Evolutionary conservation across 2,797 vertebrate species (phyloP).

Genomic region (Pogoniulus pusillus): DNA sequence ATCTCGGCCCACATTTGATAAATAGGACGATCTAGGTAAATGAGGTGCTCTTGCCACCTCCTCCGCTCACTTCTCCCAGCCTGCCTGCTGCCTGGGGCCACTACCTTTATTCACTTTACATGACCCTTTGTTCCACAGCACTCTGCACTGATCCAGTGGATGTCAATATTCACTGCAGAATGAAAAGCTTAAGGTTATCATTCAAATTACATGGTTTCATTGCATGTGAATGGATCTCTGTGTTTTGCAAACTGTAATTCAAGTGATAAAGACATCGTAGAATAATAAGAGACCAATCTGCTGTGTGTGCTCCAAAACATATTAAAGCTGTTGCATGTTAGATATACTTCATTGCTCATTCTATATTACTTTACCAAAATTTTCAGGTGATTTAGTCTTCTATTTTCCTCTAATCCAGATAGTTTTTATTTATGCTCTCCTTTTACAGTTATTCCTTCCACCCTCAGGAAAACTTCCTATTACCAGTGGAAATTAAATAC

Average conservation of each 20-base stretch:
- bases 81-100: too few relatives aligned
- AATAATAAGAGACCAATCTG: not conserved
- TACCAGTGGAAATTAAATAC: slow-evolving; percentile 1
- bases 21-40: too few relatives aligned
- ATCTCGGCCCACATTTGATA: too few relatives aligned
- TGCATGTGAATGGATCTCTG: not conserved
- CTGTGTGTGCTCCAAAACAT: not conserved
- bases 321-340: not conserved
- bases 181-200: not conserved
- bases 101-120: too few relatives aligned
- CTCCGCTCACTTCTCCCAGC: too few relatives aligned
- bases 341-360: not conserved
- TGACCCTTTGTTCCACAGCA: too few relatives aligned
- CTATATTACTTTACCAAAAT: not conserved
- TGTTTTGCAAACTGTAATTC: not conserved
- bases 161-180: not conserved
- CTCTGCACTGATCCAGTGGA: too few relatives aligned
- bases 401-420: not conserved
- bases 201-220: not conserved
- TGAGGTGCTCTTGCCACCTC: too few relatives aligned
- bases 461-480: not conserved
- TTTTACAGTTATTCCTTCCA: not conserved
- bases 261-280: not conserved
- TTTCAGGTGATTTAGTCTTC: not conserved
- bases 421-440: not conserved